These are phyloP conservation scores for Metopia argyrocephala DNA, from an alignment of 2,888 invertebrate genomes.

Conservation along the genomic window DNA sequence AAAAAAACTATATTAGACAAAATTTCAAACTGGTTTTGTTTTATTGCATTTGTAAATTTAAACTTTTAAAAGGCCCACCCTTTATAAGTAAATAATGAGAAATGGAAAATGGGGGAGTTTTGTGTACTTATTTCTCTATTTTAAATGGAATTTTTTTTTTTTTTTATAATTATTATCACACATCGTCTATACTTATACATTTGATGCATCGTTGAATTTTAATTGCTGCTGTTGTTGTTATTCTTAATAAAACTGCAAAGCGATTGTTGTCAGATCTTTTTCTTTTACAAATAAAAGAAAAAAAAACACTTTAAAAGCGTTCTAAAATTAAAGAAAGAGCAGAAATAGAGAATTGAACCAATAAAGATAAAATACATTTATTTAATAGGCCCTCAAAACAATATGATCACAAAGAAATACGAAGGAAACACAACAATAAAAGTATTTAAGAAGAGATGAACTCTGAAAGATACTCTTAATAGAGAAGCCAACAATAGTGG, in stretches of 20 bases:
- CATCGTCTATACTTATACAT: constrained; percentile 49
- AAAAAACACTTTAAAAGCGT: neutral
- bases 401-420: neutral
- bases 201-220: constrained; percentile 58
- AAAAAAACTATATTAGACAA: too few species aligned
- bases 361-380: constrained; percentile 40
- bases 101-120: constrained; percentile 20
- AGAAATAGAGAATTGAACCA: neutral
- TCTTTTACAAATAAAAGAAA: constrained; percentile 11
- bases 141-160: neutral
- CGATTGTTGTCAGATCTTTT: constrained; percentile 16
- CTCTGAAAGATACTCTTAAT: neutral
- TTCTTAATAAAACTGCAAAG: constrained; percentile 28
- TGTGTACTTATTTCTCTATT: neutral
- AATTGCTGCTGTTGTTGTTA: constrained; percentile 50
- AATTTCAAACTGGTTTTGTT: too few species aligned
- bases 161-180: constrained; percentile 37
- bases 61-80: too few species aligned
- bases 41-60: too few species aligned
- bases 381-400: constrained; percentile 48
- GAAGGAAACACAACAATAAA: neutral
- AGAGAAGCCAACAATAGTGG: neutral
- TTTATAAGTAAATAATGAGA: too few species aligned
- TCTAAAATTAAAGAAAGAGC: neutral
- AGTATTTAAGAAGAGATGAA: neutral